Percentiles rank a stretch among this genome's conserved stretches.
Evolutionary conservation across 2,113 vertebrate genomes (phyloP).

Genomic region (Notothenia rossii): DNA sequence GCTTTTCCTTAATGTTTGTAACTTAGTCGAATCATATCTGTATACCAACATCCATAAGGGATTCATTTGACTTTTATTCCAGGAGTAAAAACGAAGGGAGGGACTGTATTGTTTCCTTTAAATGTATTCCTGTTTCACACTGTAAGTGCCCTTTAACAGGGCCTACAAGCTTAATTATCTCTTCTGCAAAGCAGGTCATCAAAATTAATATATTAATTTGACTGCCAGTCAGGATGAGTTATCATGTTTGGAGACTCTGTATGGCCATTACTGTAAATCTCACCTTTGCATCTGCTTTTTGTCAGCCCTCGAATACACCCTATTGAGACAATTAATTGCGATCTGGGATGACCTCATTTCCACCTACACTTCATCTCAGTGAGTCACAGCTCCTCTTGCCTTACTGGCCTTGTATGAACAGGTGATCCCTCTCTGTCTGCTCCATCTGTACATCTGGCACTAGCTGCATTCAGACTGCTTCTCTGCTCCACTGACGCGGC

Average conservation of each 20-base stretch:
- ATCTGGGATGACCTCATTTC: slow-evolving; percentile 56
- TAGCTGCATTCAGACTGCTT: slow-evolving; percentile 20
- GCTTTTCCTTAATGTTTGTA: neutral
- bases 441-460: slow-evolving; percentile 58
- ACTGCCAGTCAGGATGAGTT: slow-evolving; percentile 19
- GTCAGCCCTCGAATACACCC: slow-evolving; percentile 3
- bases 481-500: neutral
- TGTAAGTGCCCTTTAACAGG: slow-evolving; percentile 1
- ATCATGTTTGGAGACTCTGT: slow-evolving; percentile 23
- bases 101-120: neutral
- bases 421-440: slow-evolving; percentile 60
- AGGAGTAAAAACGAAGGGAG: slow-evolving; percentile 16
- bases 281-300: slow-evolving; percentile 23
- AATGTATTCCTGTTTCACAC: neutral
- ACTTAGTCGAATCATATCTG: neutral
- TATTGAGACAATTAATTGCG: slow-evolving; percentile 24
- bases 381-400: slow-evolving; percentile 38
- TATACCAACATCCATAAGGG: neutral
- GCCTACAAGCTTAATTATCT: slow-evolving; percentile 9
- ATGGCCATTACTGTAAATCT: slow-evolving; percentile 23
- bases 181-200: neutral
- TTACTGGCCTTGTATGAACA: slow-evolving; percentile 41
- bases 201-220: slow-evolving; percentile 24
- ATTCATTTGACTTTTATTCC: slow-evolving; percentile 24
- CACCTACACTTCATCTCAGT: slow-evolving; percentile 44